Conservation (phyloP, 2,888 invertebrate species). For the Dichetophora obliterata region DNA sequence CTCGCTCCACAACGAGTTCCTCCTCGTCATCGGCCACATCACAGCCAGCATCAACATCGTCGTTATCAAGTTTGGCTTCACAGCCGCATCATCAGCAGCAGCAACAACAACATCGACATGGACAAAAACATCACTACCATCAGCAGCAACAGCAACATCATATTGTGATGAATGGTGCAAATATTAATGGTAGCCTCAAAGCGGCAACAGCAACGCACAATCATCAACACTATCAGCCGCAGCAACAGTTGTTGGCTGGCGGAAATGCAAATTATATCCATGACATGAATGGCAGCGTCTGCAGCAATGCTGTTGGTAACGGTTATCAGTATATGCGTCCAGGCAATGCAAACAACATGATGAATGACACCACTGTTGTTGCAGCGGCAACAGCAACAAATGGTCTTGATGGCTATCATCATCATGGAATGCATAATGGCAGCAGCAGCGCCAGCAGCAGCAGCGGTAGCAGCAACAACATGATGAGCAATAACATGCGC, state of each 20-base stretch:
- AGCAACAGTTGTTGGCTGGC: constrained; percentile 35
- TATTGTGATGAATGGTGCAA: constrained; percentile 49
- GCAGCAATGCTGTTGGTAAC: constrained; percentile 34
- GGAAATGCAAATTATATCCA: constrained; percentile 49
- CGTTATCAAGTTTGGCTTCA: constrained; percentile 65
- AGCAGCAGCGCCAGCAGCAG: constrained; percentile 37
- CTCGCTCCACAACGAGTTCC: constrained; percentile 59
- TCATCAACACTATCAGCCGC: constrained; percentile 47
- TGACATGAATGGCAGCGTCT: constrained; percentile 39
- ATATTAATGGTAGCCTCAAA: constrained; percentile 45
- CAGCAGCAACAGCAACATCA: constrained; percentile 56
- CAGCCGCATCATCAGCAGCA: constrained; percentile 60
- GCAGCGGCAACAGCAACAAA: constrained; percentile 21
- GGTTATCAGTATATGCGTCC: constrained; percentile 46
- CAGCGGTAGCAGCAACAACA: constrained; percentile 38
- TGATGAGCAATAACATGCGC: constrained; percentile 54
- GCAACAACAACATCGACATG: constrained; percentile 47
- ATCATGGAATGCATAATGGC: constrained; percentile 28
- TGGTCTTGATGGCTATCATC: constrained; percentile 15
- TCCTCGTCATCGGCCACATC: constrained; percentile 67
- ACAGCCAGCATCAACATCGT: constrained; percentile 67
- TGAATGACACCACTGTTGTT: constrained; percentile 25
- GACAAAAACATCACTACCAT: constrained; percentile 58
- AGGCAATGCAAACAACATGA: constrained; percentile 40
- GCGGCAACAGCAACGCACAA: constrained; percentile 42